Percentiles rank a stretch among this genome's conserved stretches.
Evolutionary conservation across 2,888 invertebrate species (phyloP).

Genomic region (Lasioglossum figueresi): DNA sequence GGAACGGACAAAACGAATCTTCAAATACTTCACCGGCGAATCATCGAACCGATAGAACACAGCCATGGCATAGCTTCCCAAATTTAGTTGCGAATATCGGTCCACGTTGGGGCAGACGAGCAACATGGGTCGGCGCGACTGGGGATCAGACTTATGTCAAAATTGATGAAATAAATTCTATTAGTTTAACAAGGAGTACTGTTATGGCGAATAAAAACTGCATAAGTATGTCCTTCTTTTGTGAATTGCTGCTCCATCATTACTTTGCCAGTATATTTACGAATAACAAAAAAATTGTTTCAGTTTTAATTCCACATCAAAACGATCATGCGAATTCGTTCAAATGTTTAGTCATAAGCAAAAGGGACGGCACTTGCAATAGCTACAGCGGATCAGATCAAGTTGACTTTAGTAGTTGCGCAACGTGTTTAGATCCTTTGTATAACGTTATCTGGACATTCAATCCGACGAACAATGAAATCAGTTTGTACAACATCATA

Average conservation of each 20-base stretch:
- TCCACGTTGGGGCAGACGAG: constrained; percentile 93
- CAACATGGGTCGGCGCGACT: constrained; percentile 97
- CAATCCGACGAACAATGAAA: constrained; percentile 87
- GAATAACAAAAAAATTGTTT: constrained; percentile 68
- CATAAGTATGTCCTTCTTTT: constrained; percentile 87
- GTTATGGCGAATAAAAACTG: constrained; percentile 94
- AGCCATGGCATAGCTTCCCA: constrained; percentile 90
- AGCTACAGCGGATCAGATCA: constrained; percentile 93
- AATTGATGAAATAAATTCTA: constrained; percentile 95
- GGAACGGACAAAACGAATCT: constrained; percentile 78
- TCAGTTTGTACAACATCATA: constrained; percentile 93
- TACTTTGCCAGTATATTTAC: constrained; percentile 26
- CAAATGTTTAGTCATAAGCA: constrained; percentile 95
- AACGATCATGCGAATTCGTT: constrained; percentile 90
- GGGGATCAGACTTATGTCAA: constrained; percentile 97
- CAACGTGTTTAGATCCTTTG: constrained; percentile 94
- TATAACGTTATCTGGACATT: constrained; percentile 98
- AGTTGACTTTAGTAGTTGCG: constrained; percentile 92
- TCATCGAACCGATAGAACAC: constrained; percentile 83
- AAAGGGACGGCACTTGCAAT: constrained; percentile 93
- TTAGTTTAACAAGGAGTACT: constrained; percentile 93
- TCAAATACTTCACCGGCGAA: constrained; percentile 78
- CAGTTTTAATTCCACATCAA: constrained; percentile 91
- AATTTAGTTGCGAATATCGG: constrained; percentile 92
- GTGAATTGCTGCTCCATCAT: constrained; percentile 23